These are phyloP conservation scores for Brachypalpus laphriformis DNA, from an alignment of 2,888 invertebrate species.

Conservation along the genomic window DNA sequence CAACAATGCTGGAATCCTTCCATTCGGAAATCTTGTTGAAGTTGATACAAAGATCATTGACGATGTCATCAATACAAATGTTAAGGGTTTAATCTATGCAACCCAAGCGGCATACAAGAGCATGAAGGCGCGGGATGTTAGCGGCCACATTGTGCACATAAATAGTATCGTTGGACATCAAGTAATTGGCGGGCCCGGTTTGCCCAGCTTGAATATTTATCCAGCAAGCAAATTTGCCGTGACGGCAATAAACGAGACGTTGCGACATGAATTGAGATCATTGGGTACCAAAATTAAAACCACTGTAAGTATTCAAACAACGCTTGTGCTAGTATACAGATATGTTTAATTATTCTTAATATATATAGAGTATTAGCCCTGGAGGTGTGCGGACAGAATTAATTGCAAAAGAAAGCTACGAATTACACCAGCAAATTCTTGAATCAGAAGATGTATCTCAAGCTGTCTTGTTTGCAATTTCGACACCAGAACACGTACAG, in stretches of 20 bases:
- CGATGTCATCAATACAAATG: conserved; percentile 81
- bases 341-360: not conserved
- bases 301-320: conserved; percentile 80
- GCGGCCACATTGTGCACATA: conserved; percentile 83
- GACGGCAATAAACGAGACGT: conserved; percentile 79
- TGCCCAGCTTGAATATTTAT: conserved; percentile 76
- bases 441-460: conserved; percentile 84
- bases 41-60: conserved; percentile 39
- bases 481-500: conserved; percentile 81
- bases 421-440: conserved; percentile 75
- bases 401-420: conserved; percentile 69
- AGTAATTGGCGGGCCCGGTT: not conserved
- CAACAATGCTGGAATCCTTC: conserved; percentile 84
- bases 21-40: conserved; percentile 34
- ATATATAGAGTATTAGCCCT: conserved; percentile 26
- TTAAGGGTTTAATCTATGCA: conserved; percentile 81
- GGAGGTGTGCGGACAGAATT: conserved; percentile 29
- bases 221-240: conserved; percentile 80
- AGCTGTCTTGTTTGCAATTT: conserved; percentile 84
- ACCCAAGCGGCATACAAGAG: conserved; percentile 82
- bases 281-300: conserved; percentile 79
- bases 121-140: conserved; percentile 80
- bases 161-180: conserved; percentile 77
- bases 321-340: too few relatives aligned
- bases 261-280: conserved; percentile 79